Conservation (phyloP, 2,888 invertebrate genomes). For the Caenorhabditis zanzibari region DNA sequence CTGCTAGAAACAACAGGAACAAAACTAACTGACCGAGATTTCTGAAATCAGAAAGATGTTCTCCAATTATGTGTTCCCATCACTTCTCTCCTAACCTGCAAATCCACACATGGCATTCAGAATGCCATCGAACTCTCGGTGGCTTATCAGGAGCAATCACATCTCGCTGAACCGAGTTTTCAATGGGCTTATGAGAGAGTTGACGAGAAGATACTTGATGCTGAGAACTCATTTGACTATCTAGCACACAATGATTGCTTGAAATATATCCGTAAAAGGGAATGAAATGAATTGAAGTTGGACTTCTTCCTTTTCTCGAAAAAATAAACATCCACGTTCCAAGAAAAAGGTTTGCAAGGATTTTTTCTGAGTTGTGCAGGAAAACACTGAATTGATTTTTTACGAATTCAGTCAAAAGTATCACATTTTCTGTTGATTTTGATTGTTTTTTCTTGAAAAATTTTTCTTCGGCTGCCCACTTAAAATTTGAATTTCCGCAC, state of each 20-base stretch:
- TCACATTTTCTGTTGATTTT: no score
- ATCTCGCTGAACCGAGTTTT: slow-evolving; percentile 7
- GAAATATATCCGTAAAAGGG: background rate
- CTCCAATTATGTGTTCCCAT: background rate
- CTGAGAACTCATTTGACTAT: slow-evolving; percentile 26
- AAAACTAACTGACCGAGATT: background rate
- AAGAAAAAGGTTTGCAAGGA: no score
- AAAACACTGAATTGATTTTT: no score
- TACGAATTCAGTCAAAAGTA: no score
- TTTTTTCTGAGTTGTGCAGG: no score
- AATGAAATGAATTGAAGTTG: background rate
- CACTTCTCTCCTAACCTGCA: slow-evolving; percentile 13
- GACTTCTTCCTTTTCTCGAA: background rate
- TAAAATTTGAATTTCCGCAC: no score
- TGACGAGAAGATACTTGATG: slow-evolving; percentile 28
- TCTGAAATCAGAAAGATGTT: slow-evolving; percentile 2
- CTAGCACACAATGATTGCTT: slow-evolving; percentile 13
- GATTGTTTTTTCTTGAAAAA: no score
- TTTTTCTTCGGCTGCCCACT: no score
- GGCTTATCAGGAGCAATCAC: slow-evolving; percentile 35
- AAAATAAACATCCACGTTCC: no score
- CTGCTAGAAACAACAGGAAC: background rate
- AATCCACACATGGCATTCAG: background rate
- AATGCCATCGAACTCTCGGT: slow-evolving; percentile 42
- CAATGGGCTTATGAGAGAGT: slow-evolving; percentile 1